Conservation (phyloP, 2,888 invertebrate genomes). For the Acronicta psi region DNA sequence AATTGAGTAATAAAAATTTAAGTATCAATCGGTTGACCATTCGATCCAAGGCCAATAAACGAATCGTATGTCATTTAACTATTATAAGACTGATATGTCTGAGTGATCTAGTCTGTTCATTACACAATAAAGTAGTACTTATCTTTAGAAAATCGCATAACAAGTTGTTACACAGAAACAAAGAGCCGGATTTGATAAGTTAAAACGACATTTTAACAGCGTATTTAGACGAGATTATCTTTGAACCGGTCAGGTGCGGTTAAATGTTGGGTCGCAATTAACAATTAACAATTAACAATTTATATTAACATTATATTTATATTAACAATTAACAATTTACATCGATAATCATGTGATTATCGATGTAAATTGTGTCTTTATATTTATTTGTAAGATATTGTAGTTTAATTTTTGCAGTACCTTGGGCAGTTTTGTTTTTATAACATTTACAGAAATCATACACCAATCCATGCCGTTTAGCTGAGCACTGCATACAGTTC, state of each 20-base stretch:
- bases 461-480: no score
- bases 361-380: conserved; percentile 38
- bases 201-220: conserved; percentile 62
- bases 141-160: conserved; percentile 66
- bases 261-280: conserved; percentile 46
- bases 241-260: conserved; percentile 53
- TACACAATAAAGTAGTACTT: conserved; percentile 65
- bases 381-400: conserved; percentile 7
- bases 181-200: conserved; percentile 68
- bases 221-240: conserved; percentile 58
- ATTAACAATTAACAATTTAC: no score
- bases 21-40: conserved; percentile 41
- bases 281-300: no score
- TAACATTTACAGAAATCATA: no score
- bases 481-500: no score
- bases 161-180: conserved; percentile 60
- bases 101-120: conserved; percentile 57
- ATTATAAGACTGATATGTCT: conserved; percentile 56
- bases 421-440: no score
- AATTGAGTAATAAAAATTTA: conserved; percentile 8
- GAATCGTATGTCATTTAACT: conserved; percentile 28
- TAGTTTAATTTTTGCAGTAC: no score
- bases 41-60: conserved; percentile 51
- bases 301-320: no score
- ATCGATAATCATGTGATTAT: conserved; percentile 44